Conservation (phyloP, 1,140 invertebrate species). For the Diprion similis region DNA sequence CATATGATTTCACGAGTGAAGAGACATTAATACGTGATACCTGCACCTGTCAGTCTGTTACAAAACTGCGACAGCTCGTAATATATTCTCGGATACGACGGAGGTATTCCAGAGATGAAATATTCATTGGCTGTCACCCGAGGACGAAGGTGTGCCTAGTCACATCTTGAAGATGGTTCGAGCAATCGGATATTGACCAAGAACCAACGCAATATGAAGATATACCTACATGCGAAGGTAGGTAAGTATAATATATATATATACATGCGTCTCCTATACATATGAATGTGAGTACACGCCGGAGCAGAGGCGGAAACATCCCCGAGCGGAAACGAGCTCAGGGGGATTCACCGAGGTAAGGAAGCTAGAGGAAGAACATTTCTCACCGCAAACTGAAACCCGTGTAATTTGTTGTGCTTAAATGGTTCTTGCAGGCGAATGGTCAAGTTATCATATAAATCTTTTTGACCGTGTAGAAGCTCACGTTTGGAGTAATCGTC, state of each 20-base stretch:
- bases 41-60: too few relatives aligned
- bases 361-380: constrained; percentile 1
- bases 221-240: too few relatives aligned
- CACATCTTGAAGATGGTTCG: not conserved
- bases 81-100: too few relatives aligned
- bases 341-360: not conserved
- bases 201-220: not conserved
- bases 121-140: constrained; percentile 4
- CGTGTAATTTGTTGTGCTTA: not conserved
- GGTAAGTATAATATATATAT: too few relatives aligned
- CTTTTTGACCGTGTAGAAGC: too few relatives aligned
- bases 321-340: not conserved
- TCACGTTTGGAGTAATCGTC: too few relatives aligned
- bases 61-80: too few relatives aligned
- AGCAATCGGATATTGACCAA: not conserved
- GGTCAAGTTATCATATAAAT: not conserved
- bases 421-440: not conserved
- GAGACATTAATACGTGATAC: too few relatives aligned
- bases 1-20: too few relatives aligned
- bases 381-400: not conserved
- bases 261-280: not conserved
- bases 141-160: not conserved
- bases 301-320: not conserved
- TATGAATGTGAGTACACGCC: not conserved
- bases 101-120: not conserved